Evolutionary conservation across 2,113 vertebrate genomes (phyloP).

Genomic region (Apodemus speciosus): DNA sequence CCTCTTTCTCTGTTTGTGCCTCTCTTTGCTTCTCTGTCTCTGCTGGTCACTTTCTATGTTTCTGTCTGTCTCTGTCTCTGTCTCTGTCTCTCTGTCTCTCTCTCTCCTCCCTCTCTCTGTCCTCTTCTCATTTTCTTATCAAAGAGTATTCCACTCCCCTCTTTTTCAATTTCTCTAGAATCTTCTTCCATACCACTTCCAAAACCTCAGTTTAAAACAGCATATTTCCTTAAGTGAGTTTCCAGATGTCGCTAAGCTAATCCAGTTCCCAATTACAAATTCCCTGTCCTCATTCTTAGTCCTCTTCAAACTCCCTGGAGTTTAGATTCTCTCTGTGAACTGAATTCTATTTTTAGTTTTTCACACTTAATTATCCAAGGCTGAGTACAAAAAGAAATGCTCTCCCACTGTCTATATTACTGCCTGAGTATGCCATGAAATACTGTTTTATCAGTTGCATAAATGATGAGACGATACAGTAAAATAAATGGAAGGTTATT

Average conservation of each 20-base stretch:
- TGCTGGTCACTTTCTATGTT: not conserved
- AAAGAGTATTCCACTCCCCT: not conserved
- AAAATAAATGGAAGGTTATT: not conserved
- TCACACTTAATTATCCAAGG: not conserved
- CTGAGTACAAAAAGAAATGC: slow-evolving; percentile 6
- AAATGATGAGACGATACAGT: not conserved
- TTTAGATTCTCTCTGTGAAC: not conserved
- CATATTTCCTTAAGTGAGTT: not conserved
- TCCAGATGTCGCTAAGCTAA: not conserved
- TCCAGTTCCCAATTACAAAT: not conserved
- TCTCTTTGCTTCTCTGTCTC: too few relatives aligned
- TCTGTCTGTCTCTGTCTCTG: not conserved
- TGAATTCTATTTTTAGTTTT: not conserved
- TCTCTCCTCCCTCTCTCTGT: not conserved
- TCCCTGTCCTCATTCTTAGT: not conserved
- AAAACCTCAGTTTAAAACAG: not conserved
- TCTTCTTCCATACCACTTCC: not conserved
- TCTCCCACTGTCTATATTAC: not conserved
- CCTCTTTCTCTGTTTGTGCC: too few relatives aligned
- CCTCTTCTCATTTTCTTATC: not conserved
- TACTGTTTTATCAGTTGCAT: not conserved
- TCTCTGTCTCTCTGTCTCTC: not conserved
- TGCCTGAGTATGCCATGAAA: not conserved
- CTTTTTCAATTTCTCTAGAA: not conserved
- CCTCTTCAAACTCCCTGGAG: not conserved